These are phyloP conservation scores for Listronotus oregonensis DNA, from an alignment of 1,140 invertebrate species.

Conservation along the genomic window DNA sequence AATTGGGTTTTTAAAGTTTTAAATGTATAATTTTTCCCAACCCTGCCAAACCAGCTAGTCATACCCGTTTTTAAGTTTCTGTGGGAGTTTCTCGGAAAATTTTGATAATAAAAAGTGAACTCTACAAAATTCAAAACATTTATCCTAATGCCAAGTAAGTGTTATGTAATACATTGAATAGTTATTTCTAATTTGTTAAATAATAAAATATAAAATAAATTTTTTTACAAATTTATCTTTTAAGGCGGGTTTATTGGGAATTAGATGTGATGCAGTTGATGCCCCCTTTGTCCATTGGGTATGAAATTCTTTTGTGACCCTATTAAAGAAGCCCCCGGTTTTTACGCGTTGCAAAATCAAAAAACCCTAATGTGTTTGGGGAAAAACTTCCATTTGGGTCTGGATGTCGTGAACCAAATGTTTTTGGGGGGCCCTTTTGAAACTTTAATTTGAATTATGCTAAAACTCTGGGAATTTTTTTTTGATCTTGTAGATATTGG, in stretches of 20 bases:
- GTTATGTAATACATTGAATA: no score
- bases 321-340: conserved; percentile 77
- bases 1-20: conserved; percentile 77
- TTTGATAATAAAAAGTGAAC: conserved; percentile 95
- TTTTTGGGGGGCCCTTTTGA: conserved; percentile 77
- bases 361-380: conserved; percentile 80
- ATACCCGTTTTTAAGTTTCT: conserved; percentile 83
- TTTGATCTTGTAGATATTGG: conserved; percentile 82
- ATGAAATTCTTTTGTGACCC: conserved; percentile 96
- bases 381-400: conserved; percentile 89
- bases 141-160: conserved; percentile 82
- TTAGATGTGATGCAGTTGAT: conserved; percentile 85
- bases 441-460: conserved; percentile 75
- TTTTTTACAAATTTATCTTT: conserved; percentile 29
- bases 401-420: conserved; percentile 76
- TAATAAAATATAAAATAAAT: no score
- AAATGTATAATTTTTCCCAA: conserved; percentile 95
- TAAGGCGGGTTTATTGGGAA: conserved; percentile 86
- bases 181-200: no score
- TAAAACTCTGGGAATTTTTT: conserved; percentile 68
- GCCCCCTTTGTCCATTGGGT: conserved; percentile 89
- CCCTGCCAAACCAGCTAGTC: conserved; percentile 94
- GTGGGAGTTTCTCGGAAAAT: conserved; percentile 84
- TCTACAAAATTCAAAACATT: conserved; percentile 87
- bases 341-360: conserved; percentile 73